phyloP scores from a whole-genome alignment of 2,888 invertebrate species.

The Metalampra italica region DNA sequence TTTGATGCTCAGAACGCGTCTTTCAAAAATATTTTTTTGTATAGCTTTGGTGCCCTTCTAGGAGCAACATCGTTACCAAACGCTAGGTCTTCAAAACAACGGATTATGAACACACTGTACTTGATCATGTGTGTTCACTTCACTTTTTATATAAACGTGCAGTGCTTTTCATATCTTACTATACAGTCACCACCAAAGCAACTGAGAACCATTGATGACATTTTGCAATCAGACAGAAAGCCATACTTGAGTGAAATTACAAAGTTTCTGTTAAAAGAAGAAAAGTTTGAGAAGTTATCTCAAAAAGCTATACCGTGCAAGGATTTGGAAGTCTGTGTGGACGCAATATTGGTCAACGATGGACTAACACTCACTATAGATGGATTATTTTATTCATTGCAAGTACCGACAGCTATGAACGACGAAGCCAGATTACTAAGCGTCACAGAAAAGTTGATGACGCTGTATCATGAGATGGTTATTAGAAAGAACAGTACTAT shows the following conservation, averaged over 20 bases:
- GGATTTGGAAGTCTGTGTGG: constrained; percentile 36
- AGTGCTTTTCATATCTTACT: constrained; percentile 55
- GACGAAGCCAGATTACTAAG: constrained; percentile 48
- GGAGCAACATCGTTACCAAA: constrained; percentile 41
- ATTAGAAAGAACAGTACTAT: constrained; percentile 39
- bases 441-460: constrained; percentile 39
- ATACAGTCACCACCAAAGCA: constrained; percentile 45
- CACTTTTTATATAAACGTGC: constrained; percentile 42
- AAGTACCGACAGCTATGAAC: constrained; percentile 41
- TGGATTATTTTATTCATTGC: constrained; percentile 34
- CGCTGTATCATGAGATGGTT: constrained; percentile 54
- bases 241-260: constrained; percentile 26
- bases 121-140: constrained; percentile 47
- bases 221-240: constrained; percentile 29
- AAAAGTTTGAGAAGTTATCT: constrained; percentile 35
- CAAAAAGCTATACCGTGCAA: constrained; percentile 39
- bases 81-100: constrained; percentile 46
- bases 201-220: constrained; percentile 34
- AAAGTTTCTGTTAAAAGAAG: constrained; percentile 29
- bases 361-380: constrained; percentile 45
- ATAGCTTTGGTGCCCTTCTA: constrained; percentile 50
- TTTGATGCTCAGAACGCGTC: constrained; percentile 35
- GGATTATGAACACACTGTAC: constrained; percentile 44
- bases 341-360: constrained; percentile 28
- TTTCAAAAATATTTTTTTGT: constrained; percentile 33